phyloP scores from a whole-genome alignment of 2,113 vertebrate genomes.

The Uropsilus gracilis region DNA sequence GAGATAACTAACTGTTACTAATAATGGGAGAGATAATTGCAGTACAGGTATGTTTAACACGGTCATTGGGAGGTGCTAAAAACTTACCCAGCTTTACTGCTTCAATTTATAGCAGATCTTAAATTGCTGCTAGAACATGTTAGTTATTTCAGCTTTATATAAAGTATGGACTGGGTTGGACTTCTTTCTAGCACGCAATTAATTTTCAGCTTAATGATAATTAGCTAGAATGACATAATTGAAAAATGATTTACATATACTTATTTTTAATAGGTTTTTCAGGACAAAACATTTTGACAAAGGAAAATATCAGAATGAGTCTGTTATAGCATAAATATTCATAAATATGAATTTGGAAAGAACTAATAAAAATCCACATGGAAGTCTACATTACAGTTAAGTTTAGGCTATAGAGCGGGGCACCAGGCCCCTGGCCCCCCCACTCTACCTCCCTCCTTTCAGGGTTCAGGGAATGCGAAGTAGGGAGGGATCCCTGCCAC shows the following conservation, averaged over 20 bases:
- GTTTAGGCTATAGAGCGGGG: too few species aligned
- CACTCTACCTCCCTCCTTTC: too few species aligned
- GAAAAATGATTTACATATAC: constrained; percentile 60
- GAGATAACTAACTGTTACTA: background rate
- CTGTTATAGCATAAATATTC: constrained; percentile 51
- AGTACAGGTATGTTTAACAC: background rate
- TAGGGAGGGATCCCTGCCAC: too few species aligned
- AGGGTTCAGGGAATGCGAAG: too few species aligned
- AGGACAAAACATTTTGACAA: constrained; percentile 59
- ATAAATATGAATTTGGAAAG: constrained; percentile 71
- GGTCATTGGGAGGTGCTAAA: background rate
- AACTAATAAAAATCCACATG: constrained; percentile 61
- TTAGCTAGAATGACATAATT: constrained; percentile 55
- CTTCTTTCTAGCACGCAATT: constrained; percentile 52
- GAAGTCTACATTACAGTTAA: constrained; percentile 33
- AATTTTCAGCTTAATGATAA: constrained; percentile 45
- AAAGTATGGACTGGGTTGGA: background rate
- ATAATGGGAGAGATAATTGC: background rate
- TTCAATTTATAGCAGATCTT: background rate
- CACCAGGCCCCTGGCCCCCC: too few species aligned
- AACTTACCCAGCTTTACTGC: background rate
- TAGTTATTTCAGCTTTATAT: background rate
- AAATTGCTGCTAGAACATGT: background rate
- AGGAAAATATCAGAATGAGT: constrained; percentile 68
- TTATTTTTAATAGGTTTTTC: constrained; percentile 41